Evolutionary conservation across 1,140 invertebrate species (phyloP).

Genomic region (Drosophila sulfurigaster): DNA sequence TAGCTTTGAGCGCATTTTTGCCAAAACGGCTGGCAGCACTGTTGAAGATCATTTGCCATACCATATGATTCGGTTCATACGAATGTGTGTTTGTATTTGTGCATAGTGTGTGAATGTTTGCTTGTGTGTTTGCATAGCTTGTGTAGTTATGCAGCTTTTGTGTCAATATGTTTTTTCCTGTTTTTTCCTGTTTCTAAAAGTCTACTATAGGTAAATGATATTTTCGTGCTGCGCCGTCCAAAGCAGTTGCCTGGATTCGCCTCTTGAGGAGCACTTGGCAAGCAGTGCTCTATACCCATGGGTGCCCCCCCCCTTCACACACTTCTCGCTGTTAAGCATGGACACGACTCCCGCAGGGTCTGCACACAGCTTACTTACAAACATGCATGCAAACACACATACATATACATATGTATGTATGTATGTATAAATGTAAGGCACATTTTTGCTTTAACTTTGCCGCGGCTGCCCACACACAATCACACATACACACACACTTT

Average conservation of each 20-base stretch:
- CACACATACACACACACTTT: constrained; percentile 28
- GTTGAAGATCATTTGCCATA: constrained; percentile 57
- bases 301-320: constrained; percentile 47
- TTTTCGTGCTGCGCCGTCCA: constrained; percentile 25
- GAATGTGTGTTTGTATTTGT: not conserved
- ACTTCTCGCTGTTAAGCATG: constrained; percentile 9
- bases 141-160: not conserved
- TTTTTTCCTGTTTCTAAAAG: not conserved
- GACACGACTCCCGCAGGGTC: constrained; percentile 73
- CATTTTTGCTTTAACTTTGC: constrained; percentile 79
- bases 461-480: constrained; percentile 62
- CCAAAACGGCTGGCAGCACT: constrained; percentile 29
- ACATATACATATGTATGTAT: not conserved
- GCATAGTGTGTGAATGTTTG: not conserved
- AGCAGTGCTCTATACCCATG: constrained; percentile 46
- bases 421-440: constrained; percentile 63
- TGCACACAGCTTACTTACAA: constrained; percentile 29
- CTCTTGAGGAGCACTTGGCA: constrained; percentile 27
- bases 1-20: constrained; percentile 51
- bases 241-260: constrained; percentile 34
- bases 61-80: constrained; percentile 41
- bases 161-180: not conserved
- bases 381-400: not conserved
- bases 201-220: constrained; percentile 57
- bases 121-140: not conserved